Evolutionary conservation across 2,113 vertebrate genomes (phyloP).

Genomic region (Orthonyx spaldingii): DNA sequence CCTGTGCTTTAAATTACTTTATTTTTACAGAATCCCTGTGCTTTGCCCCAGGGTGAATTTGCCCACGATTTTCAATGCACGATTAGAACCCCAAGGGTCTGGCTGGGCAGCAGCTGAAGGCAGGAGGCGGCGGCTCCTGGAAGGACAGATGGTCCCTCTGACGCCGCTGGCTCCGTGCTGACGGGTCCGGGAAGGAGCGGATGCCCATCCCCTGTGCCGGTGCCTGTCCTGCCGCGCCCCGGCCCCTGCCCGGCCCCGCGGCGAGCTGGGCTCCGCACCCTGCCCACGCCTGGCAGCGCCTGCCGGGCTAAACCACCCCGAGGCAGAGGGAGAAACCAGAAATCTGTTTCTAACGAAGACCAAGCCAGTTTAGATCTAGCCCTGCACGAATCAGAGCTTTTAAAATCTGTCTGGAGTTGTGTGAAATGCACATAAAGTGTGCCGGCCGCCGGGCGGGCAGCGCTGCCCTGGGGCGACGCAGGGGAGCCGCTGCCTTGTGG

Average conservation of each 20-base stretch:
- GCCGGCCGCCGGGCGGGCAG: not conserved
- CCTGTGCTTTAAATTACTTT: not conserved
- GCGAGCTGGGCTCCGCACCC: not conserved
- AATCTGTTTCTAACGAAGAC: conserved; percentile 9
- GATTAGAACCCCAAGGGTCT: not conserved
- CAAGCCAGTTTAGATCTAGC: not conserved
- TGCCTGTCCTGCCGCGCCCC: not conserved
- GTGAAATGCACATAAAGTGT: not conserved
- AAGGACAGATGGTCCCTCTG: not conserved
- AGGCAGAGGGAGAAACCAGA: not conserved
- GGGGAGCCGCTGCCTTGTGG: not conserved
- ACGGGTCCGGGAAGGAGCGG: rapidly evolving
- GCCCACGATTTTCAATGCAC: rapidly evolving
- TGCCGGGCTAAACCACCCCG: not conserved
- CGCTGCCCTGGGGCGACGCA: not conserved
- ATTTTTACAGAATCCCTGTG: not conserved
- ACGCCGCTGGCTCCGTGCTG: not conserved
- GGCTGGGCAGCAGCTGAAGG: not conserved
- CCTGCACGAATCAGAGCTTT: not conserved
- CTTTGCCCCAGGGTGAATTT: not conserved
- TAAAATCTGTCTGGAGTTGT: not conserved
- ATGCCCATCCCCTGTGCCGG: rapidly evolving
- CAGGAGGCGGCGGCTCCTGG: not conserved
- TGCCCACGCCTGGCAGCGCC: not conserved
- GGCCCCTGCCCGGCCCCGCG: not conserved